phyloP scores from a whole-genome alignment of 2,888 invertebrate species.

The Corbicula japonica region DNA sequence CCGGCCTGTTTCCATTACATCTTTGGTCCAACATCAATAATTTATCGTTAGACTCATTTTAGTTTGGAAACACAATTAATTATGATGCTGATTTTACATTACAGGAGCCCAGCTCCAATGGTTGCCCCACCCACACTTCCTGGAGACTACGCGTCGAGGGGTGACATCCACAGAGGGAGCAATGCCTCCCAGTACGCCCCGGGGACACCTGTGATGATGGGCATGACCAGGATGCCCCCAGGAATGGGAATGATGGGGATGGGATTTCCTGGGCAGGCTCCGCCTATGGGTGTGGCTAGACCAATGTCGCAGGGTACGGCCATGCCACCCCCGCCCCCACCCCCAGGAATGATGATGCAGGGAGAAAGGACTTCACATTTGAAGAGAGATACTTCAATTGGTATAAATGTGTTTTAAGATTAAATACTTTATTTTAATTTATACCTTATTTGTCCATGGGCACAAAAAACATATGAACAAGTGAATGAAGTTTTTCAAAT shows the following conservation, averaged over 20 bases:
- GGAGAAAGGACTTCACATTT: slow-evolving; percentile 46
- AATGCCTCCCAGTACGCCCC: slow-evolving; percentile 45
- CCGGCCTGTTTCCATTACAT: too few species aligned
- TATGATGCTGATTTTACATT: neutral
- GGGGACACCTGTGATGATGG: slow-evolving; percentile 57
- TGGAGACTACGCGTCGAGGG: slow-evolving; percentile 93
- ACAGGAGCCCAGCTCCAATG: slow-evolving; percentile 94
- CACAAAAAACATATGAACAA: too few species aligned
- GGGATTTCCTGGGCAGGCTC: slow-evolving; percentile 57
- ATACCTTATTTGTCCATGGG: too few species aligned
- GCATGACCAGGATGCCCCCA: slow-evolving; percentile 37
- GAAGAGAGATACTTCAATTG: slow-evolving; percentile 59
- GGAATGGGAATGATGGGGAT: slow-evolving; percentile 48
- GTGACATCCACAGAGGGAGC: slow-evolving; percentile 36
- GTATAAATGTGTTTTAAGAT: slow-evolving; percentile 47
- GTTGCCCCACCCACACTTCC: slow-evolving; percentile 96
- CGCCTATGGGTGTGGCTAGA: slow-evolving; percentile 78
- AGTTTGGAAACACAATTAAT: too few species aligned
- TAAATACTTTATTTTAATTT: too few species aligned
- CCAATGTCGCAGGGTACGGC: slow-evolving; percentile 70
- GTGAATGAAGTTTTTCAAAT: too few species aligned
- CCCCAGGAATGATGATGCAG: slow-evolving; percentile 44
- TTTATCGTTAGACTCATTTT: too few species aligned
- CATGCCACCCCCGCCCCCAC: slow-evolving; percentile 50
- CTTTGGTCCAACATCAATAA: too few species aligned